Conservation (phyloP, 2,797 vertebrate genomes). For the Odontamblyopus lacepedii region DNA sequence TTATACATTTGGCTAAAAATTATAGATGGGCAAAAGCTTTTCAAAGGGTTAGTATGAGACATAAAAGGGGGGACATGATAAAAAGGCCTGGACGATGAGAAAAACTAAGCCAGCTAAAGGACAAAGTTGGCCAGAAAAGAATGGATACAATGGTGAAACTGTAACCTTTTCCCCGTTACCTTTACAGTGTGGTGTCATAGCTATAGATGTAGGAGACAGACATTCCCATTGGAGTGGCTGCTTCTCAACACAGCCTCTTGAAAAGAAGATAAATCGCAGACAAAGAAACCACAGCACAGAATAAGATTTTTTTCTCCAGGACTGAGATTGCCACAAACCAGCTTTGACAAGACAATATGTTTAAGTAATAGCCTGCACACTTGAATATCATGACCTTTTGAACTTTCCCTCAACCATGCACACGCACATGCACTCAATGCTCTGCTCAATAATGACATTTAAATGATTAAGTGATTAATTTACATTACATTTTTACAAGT, state of each 20-base stretch:
- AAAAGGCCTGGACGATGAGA: slow-evolving; percentile 16
- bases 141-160: slow-evolving; percentile 21
- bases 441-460: slow-evolving; percentile 18
- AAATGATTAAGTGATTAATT: slow-evolving; percentile 15
- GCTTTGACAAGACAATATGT: slow-evolving; percentile 66
- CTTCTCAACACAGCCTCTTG: background rate
- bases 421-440: slow-evolving; percentile 19
- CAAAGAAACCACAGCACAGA: slow-evolving; percentile 50
- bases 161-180: slow-evolving; percentile 52
- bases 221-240: slow-evolving; percentile 39
- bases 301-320: slow-evolving; percentile 30
- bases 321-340: slow-evolving; percentile 39
- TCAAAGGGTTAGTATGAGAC: background rate
- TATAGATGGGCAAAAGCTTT: background rate
- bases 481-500: slow-evolving; percentile 21
- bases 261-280: slow-evolving; percentile 56
- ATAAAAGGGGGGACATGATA: background rate
- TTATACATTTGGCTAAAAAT: too few relatives aligned
- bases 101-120: slow-evolving; percentile 29
- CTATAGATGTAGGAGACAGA: slow-evolving; percentile 47
- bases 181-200: slow-evolving; percentile 44
- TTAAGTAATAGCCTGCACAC: slow-evolving; percentile 46
- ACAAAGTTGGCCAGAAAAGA: slow-evolving; percentile 40
- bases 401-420: slow-evolving; percentile 37
- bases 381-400: slow-evolving; percentile 55